A percentile compares a stretch with the other conserved stretches of the same genome.
Evolutionary conservation across 1,140 invertebrate genomes (phyloP).

Genomic region (Drosophila lacteicornis): DNA sequence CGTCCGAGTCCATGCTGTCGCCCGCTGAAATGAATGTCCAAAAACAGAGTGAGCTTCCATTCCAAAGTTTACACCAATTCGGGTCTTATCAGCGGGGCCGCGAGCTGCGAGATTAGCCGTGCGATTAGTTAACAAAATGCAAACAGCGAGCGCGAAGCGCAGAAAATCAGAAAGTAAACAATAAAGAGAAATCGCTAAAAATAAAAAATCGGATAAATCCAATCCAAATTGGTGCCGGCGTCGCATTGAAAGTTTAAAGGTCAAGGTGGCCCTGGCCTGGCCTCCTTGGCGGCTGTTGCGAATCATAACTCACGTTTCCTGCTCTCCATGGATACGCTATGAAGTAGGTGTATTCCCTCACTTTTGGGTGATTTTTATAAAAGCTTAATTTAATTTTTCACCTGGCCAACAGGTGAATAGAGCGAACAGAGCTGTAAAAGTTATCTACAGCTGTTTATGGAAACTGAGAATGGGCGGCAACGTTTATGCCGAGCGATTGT

Average conservation of each 20-base stretch:
- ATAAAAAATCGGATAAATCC: conserved; percentile 6
- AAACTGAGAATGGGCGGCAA: conserved; percentile 1
- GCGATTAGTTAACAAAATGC: conserved; percentile 56
- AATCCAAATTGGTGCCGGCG: conserved; percentile 31
- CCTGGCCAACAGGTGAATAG: conserved; percentile 4
- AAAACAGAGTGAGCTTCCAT: conserved; percentile 50
- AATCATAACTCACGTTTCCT: conserved; percentile 46
- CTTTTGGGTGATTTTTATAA: neutral
- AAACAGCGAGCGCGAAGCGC: conserved; percentile 11
- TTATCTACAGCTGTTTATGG: conserved; percentile 45
- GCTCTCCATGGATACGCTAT: neutral
- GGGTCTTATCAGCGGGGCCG: conserved; percentile 48
- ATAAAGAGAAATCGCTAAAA: conserved; percentile 22
- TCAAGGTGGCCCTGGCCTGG: conserved; percentile 53
- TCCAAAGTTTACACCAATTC: conserved; percentile 67
- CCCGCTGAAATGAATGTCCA: conserved; percentile 40
- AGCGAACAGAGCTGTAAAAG: conserved; percentile 18
- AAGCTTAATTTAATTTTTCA: conserved; percentile 19
- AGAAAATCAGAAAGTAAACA: conserved; percentile 46
- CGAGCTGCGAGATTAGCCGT: conserved; percentile 44
- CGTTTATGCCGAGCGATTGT: conserved; percentile 7
- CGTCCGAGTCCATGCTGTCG: conserved; percentile 56
- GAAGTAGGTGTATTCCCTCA: neutral
- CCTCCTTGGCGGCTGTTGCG: conserved; percentile 18
- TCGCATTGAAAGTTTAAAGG: conserved; percentile 45